Evolutionary conservation across 92 coral and sea anemone genomes (phyloP), one percentile per base, ranked within the genome.

Genomic region (Chrysogorgia sp.): DNA sequence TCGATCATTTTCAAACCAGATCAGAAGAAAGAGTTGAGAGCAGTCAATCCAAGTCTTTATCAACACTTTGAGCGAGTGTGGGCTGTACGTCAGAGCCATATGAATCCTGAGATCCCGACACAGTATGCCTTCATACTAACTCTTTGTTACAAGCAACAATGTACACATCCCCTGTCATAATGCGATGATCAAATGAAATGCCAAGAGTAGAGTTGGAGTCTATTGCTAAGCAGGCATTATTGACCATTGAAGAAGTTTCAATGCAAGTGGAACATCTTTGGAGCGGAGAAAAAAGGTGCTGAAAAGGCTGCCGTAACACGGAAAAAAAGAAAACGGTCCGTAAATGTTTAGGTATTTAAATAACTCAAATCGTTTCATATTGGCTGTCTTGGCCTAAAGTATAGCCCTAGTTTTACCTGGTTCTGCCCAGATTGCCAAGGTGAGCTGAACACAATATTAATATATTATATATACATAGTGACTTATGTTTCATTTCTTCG

Each of bases 31-130:
- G 0, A 81, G 71, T 50, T 56, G 63, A 49, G 82, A 85, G 58
- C 32, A 84, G 66, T 15, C 72, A 82, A 7, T 87, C 37, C 53
- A 58, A 65, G 79, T 71, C 83, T n/a, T n/a, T n/a, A n/a, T n/a
- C n/a, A n/a, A n/a, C n/a, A n/a, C 84, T 82, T 87, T 29, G 82
- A 87, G 69, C 52, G 37, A 61, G 85, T 83, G 77, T 87, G 91
- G 88, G 48, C 10, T 10, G 88, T 83, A 21, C 68, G 82, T 23
- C 63, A 87, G 29, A 79, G 55, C 47, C 90, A 87, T 80, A 87
- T 87, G 83, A 81, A 86, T 32, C 35, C 50, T 2, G 71, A 75
- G 5, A 65, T 82, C 7, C 90, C 90, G 19, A 84, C 29, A n/a
- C n/a, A n/a, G n/a, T n/a, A n/a, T n/a, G n/a, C n/a, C n/a, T n/a